Conservation (phyloP, 2,888 invertebrate genomes). For the Metallyticus violacea region DNA sequence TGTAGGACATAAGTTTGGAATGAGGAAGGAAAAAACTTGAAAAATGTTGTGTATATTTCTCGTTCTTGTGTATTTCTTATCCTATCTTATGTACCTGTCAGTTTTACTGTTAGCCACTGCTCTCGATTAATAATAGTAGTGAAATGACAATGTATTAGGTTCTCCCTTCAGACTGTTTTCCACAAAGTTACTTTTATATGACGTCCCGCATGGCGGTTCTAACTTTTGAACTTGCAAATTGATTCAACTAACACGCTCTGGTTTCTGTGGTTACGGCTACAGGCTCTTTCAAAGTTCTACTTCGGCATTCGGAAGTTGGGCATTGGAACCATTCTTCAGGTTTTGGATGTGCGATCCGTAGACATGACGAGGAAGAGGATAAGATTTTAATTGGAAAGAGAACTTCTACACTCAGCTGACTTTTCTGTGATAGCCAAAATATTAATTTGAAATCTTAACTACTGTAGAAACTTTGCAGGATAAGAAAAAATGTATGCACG, state of each 20-base stretch:
- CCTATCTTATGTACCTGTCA: no score
- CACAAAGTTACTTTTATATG: background rate
- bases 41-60: no score
- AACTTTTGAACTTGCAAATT: background rate
- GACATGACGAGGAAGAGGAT: no score
- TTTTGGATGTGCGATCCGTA: background rate
- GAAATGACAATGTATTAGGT: no score
- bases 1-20: no score
- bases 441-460: background rate
- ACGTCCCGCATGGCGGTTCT: background rate
- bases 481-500: background rate
- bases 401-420: background rate
- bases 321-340: background rate
- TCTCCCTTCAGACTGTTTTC: no score
- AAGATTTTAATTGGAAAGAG: background rate
- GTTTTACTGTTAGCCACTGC: no score
- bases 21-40: no score
- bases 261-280: background rate
- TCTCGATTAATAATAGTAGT: no score
- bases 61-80: no score
- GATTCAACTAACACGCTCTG: background rate
- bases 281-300: background rate
- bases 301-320: background rate
- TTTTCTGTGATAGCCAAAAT: background rate
- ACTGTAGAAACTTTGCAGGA: background rate